Evolutionary conservation across 2,113 vertebrate species (phyloP).

Genomic region (Erythrolamprus reginae): DNA sequence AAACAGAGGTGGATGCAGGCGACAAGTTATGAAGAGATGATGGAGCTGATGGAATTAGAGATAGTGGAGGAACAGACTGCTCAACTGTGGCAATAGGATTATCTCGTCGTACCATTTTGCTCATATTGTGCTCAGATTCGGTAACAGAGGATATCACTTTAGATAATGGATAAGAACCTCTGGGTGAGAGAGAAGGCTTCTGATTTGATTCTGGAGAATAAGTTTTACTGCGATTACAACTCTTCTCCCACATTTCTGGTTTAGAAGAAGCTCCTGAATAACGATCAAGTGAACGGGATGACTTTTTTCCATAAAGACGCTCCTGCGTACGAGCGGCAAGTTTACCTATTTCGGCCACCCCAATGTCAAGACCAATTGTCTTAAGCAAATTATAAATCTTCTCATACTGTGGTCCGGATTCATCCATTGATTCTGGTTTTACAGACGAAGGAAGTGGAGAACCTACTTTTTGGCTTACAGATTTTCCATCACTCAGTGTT

Average conservation of each 20-base stretch:
- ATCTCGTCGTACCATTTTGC: slow-evolving; percentile 50
- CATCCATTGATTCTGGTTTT: slow-evolving; percentile 62
- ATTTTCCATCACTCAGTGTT: slow-evolving; percentile 42
- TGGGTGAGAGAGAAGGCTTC: slow-evolving; percentile 63
- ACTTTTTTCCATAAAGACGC: slow-evolving; percentile 87
- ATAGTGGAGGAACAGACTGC: slow-evolving; percentile 58
- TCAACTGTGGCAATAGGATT: slow-evolving; percentile 48
- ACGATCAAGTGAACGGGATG: slow-evolving; percentile 58
- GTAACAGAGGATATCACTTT: slow-evolving; percentile 46
- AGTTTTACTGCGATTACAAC: slow-evolving; percentile 64
- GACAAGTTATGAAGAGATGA: slow-evolving; percentile 62
- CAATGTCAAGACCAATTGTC: slow-evolving; percentile 92
- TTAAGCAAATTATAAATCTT: slow-evolving; percentile 94
- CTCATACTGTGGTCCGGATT: slow-evolving; percentile 75
- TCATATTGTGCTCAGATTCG: slow-evolving; percentile 59
- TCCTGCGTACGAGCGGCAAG: slow-evolving; percentile 90
- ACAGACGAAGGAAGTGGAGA: slow-evolving; percentile 54
- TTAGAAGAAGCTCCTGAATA: slow-evolving; percentile 55
- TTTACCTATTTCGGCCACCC: slow-evolving; percentile 86
- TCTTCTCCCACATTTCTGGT: slow-evolving; percentile 59
- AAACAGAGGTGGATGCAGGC: slow-evolving; percentile 60
- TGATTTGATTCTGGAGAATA: slow-evolving; percentile 71
- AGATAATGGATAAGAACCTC: slow-evolving; percentile 53
- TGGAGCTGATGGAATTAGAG: slow-evolving; percentile 62
- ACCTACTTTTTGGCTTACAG: slow-evolving; percentile 53